These are phyloP conservation scores for Lethrus apterus DNA, from an alignment of 1,140 invertebrate species.

Conservation along the genomic window DNA sequence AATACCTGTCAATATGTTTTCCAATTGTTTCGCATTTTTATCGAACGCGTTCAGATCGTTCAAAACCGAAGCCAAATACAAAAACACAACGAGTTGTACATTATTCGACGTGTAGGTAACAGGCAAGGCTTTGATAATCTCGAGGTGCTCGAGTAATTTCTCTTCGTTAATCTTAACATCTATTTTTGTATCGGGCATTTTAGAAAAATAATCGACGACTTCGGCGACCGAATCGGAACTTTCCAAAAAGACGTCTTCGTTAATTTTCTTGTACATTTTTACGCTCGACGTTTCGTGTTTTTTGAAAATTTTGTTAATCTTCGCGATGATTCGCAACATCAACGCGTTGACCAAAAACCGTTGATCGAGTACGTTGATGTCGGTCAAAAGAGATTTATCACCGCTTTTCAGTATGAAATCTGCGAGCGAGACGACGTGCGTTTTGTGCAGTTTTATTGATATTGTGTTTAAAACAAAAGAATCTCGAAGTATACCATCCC, in stretches of 20 bases:
- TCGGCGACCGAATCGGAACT: too few relatives aligned
- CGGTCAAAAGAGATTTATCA: too few relatives aligned
- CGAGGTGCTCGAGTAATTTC: background rate
- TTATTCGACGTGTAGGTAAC: background rate
- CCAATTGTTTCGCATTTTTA: background rate
- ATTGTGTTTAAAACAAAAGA: constrained; percentile 28
- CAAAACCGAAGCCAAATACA: constrained; percentile 1
- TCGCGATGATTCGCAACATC: too few relatives aligned
- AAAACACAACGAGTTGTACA: background rate
- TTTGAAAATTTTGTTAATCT: too few relatives aligned
- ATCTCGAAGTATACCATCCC: constrained; percentile 28
- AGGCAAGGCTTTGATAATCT: background rate
- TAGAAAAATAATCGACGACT: too few relatives aligned
- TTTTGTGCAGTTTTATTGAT: constrained; percentile 24
- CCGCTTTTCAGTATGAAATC: too few relatives aligned
- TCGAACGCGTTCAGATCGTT: background rate
- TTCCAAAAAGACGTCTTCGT: too few relatives aligned
- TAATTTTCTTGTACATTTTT: too few relatives aligned
- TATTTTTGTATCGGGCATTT: too few relatives aligned
- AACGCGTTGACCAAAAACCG: too few relatives aligned
- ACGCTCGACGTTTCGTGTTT: too few relatives aligned
- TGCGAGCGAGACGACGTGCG: constrained; percentile 7
- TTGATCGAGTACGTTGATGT: too few relatives aligned
- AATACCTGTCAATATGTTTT: constrained; percentile 1
- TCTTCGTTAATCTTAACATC: constrained; percentile 2